These are phyloP conservation scores for Sinelater perroti DNA, from an alignment of 2,888 invertebrate species.

Conservation along the genomic window DNA sequence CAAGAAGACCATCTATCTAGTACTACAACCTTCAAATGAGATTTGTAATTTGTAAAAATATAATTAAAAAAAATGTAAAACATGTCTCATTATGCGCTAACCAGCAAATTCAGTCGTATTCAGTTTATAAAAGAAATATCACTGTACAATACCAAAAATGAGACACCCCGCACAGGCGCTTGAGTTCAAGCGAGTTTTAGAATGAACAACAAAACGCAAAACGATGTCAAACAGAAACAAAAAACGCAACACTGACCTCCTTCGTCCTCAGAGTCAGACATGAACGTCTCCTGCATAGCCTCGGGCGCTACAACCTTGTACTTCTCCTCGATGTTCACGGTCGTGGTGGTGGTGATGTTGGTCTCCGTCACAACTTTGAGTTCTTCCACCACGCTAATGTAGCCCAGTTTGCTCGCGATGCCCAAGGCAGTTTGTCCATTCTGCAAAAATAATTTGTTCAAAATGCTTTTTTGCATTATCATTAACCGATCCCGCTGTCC, in stretches of 20 bases:
- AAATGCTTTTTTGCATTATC: no score
- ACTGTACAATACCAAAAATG: no score
- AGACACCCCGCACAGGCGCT: no score
- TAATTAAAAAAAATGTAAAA: no score
- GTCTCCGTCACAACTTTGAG: conserved; percentile 88
- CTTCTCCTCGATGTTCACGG: conserved; percentile 82
- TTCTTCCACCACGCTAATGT: conserved; percentile 97
- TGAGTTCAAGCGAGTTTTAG: no score
- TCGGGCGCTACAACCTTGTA: conserved; percentile 98
- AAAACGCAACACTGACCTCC: conserved; percentile 73
- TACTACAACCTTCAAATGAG: no score
- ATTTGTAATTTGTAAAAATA: no score
- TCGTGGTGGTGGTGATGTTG: conserved; percentile 69
- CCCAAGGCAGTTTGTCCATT: conserved; percentile 96
- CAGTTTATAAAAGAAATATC: no score
- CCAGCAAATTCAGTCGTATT: no score
- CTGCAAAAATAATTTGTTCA: conserved; percentile 67
- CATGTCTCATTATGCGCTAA: no score
- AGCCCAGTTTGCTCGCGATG: conserved; percentile 95
- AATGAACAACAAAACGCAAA: conserved; percentile 23
- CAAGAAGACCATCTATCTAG: no score
- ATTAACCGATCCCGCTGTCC: no score
- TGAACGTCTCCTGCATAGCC: conserved; percentile 97
- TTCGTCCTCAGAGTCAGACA: conserved; percentile 99
- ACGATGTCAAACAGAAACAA: conserved; percentile 20